Percentiles rank a stretch among this genome's conserved stretches.
Conservation (phyloP, 2,888 invertebrate genomes). For the Lithophane semibrunnea region DNA sequence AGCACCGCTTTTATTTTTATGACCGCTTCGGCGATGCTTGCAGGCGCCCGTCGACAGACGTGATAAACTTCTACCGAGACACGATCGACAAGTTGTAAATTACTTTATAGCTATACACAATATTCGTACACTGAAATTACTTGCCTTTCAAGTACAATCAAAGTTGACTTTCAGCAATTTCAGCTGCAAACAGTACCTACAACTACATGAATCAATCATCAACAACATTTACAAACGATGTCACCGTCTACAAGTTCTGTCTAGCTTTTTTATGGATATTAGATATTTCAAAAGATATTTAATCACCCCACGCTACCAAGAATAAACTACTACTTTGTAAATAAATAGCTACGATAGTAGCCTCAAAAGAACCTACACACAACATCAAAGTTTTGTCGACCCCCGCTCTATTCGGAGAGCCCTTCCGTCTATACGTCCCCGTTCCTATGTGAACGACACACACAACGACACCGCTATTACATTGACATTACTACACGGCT, state of each 20-base stretch:
- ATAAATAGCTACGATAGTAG: slow-evolving; percentile 76
- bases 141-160: slow-evolving; percentile 14
- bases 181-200: slow-evolving; percentile 4
- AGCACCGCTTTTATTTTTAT: slow-evolving; percentile 78
- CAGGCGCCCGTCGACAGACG: slow-evolving; percentile 64
- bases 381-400: slow-evolving; percentile 84
- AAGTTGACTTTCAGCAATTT: slow-evolving; percentile 10
- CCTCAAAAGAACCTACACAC: slow-evolving; percentile 77
- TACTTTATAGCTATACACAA: slow-evolving; percentile 60
- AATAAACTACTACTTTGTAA: slow-evolving; percentile 67
- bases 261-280: slow-evolving; percentile 15
- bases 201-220: slow-evolving; percentile 13
- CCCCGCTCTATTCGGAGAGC: slow-evolving; percentile 84
- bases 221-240: neutral
- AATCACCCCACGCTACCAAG: slow-evolving; percentile 39
- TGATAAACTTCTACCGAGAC: slow-evolving; percentile 72
- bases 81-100: slow-evolving; percentile 72
- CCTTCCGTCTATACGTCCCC: slow-evolving; percentile 79
- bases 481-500: slow-evolving; percentile 79
- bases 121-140: slow-evolving; percentile 52
- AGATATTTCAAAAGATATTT: slow-evolving; percentile 38
- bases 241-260: slow-evolving; percentile 1
- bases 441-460: slow-evolving; percentile 80
- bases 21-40: slow-evolving; percentile 74
- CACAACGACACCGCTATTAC: slow-evolving; percentile 79